These are phyloP conservation scores for Decapterus maruadsi DNA, from an alignment of 2,797 vertebrate genomes.

Conservation along the genomic window DNA sequence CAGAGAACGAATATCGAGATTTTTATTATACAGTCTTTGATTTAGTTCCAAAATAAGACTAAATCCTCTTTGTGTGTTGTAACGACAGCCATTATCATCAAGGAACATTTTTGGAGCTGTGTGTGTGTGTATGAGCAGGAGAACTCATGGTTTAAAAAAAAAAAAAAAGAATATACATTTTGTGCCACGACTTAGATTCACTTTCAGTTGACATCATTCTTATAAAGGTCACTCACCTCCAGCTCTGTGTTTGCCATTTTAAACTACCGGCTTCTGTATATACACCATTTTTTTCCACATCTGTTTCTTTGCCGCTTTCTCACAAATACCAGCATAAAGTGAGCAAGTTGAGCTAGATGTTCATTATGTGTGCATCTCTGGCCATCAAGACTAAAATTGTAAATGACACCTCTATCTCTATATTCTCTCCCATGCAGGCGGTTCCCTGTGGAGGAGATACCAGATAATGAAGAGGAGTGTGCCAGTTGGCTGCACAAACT, in stretches of 20 bases:
- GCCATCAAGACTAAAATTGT: neutral
- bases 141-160: neutral
- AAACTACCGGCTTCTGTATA: neutral
- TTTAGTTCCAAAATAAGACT: too few species aligned
- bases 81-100: neutral
- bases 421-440: constrained; percentile 83
- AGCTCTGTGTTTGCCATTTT: neutral
- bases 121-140: too few species aligned
- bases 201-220: too few species aligned
- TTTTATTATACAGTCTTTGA: neutral
- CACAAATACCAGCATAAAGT: neutral
- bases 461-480: constrained; percentile 93
- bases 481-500: constrained; percentile 97
- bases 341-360: neutral
- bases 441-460: constrained; percentile 95
- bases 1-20: neutral
- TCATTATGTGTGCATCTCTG: constrained; percentile 1
- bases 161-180: neutral
- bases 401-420: neutral
- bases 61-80: too few species aligned
- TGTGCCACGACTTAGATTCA: neutral
- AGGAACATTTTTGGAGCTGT: neutral
- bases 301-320: neutral
- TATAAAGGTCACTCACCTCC: too few species aligned
- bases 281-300: neutral